Percentiles rank a stretch among this genome's conserved stretches.
phyloP scores from a whole-genome alignment of 1,140 invertebrate species.

The Brachionus manjavacas region DNA sequence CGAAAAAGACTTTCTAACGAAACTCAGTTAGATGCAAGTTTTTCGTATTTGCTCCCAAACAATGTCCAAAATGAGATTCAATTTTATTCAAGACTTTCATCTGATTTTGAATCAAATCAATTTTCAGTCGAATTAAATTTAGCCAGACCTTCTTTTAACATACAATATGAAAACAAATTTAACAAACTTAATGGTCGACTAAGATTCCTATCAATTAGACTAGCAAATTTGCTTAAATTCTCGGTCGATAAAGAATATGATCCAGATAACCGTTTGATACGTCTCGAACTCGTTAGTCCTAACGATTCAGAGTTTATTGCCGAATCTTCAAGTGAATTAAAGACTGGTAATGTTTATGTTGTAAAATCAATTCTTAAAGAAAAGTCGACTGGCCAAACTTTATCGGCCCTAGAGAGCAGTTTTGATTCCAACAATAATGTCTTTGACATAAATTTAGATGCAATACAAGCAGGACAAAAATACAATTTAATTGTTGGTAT shows the following conservation, averaged over 20 bases:
- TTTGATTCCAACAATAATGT: constrained; percentile 15
- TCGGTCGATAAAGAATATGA: constrained; percentile 41
- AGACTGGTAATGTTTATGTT: not conserved
- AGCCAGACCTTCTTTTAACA: not conserved
- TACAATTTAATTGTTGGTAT: constrained; percentile 13
- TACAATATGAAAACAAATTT: constrained; percentile 28
- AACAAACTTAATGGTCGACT: constrained; percentile 33
- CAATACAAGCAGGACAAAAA: not conserved
- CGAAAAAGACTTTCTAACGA: not conserved
- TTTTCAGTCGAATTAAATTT: constrained; percentile 24
- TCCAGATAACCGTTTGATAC: constrained; percentile 21
- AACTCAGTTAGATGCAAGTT: not conserved
- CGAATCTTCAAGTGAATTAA: not conserved
- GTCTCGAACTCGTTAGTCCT: constrained; percentile 10
- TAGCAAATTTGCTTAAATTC: not conserved
- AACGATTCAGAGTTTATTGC: not conserved
- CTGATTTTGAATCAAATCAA: constrained; percentile 2
- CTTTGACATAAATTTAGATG: constrained; percentile 7
- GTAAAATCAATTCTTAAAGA: not conserved
- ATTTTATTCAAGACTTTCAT: not conserved
- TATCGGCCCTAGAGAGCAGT: not conserved
- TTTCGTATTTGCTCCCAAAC: not conserved
- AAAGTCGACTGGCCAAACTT: not conserved
- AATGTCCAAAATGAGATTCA: constrained; percentile 14
- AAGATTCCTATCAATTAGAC: not conserved